These are phyloP conservation scores for Ctenomys sociabilis DNA, from an alignment of 2,113 vertebrate species.

Conservation along the genomic window DNA sequence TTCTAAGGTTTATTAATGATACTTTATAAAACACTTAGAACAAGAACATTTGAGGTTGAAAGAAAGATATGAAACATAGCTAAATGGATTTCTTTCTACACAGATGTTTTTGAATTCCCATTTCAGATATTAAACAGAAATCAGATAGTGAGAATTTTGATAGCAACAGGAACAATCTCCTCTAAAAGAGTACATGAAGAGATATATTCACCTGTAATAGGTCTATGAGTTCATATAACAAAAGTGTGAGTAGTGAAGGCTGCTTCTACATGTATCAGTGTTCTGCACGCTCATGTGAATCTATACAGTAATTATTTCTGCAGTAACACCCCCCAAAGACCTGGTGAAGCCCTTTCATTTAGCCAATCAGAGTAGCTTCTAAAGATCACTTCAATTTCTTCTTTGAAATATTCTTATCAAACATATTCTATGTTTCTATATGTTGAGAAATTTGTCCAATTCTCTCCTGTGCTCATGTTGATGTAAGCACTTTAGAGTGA, in stretches of 20 bases:
- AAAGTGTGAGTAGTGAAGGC: background rate
- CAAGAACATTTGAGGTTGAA: background rate
- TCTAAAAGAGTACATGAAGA: background rate
- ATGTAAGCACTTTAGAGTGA: background rate
- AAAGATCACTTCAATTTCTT: background rate
- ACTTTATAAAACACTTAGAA: background rate
- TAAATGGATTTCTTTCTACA: background rate
- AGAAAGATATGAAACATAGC: background rate
- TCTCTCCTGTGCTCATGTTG: background rate
- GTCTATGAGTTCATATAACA: background rate
- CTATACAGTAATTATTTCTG: background rate
- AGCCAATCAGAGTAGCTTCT: background rate
- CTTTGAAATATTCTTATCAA: background rate
- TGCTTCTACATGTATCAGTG: background rate
- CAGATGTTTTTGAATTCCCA: background rate
- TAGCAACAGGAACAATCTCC: background rate
- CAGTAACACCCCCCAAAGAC: background rate
- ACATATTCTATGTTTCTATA: background rate
- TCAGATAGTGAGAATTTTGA: background rate
- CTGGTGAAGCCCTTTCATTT: background rate
- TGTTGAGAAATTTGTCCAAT: background rate
- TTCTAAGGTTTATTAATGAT: constrained; percentile 39
- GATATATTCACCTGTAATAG: background rate
- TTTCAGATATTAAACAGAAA: constrained; percentile 14
- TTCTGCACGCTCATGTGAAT: background rate